Evolutionary conservation across 2,888 invertebrate species (phyloP), one percentile per base, ranked within the genome.

Genomic region (Agonopterix arenella): DNA sequence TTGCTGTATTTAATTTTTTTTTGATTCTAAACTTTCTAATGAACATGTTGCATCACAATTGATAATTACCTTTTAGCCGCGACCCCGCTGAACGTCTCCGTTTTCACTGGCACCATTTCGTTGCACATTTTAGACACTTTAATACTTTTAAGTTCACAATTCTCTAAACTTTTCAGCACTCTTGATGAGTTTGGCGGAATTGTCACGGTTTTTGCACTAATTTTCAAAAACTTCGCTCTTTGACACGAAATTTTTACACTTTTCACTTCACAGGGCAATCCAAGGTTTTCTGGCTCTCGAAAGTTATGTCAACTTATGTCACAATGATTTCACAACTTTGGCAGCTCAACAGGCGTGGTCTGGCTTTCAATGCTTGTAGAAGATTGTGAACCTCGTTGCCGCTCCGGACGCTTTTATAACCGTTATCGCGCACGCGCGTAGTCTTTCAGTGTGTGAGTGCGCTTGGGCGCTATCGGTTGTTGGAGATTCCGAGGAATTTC

Each of bases 301-400:
- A 7, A 28, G 28, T 28, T 28, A 28, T 28, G 37, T 36, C 41
- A 40, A 63, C 60, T 71, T 77, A 78, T 88, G 86, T 84, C 86
- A 84, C 85, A 86, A 88, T 70, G 65, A 84, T 86, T 85, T 83
- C 84, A 84, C 79, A 80, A 82, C 62, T 76, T 75, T 55, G 57
- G 58, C 54, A 59, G 52, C 52, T 53, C 57, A 66, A 71, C 67
- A 52, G 59, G 64, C 85, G 82, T 80, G 60, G 50, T 59, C 0
- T 68, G 53, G 56, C 74, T 70, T 58, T 54, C 64, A 73, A 58
- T 53, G 66, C 56, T 72, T 58, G 56, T 56, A 52, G 62, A 61
- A 59, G 70, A 84, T 76, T 88, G 80, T 64, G 50, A 11, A 11
- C 8, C 8, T 43, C 28, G 28, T 13, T 1, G 40, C n/a, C 40